phyloP scores from a whole-genome alignment of 1,140 invertebrate genomes.

The Pantala flavescens region DNA sequence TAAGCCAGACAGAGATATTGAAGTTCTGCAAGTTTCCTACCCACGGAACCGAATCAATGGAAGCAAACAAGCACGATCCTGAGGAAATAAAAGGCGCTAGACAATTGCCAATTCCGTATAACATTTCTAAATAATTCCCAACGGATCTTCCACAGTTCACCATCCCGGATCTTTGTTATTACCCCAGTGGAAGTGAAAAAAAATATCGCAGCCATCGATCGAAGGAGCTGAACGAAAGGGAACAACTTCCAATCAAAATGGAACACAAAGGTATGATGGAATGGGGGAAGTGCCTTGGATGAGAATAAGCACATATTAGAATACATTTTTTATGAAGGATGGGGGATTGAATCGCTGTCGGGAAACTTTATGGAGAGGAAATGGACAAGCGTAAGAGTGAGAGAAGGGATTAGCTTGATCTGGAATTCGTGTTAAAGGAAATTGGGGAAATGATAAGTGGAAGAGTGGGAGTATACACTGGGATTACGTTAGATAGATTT shows the following conservation, averaged over 20 bases:
- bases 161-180: too few species aligned
- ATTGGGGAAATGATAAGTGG: neutral
- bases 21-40: too few species aligned
- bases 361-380: slow-evolving; percentile 6
- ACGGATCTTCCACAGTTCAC: too few species aligned
- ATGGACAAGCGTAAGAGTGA: neutral
- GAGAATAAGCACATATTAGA: neutral
- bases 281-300: neutral
- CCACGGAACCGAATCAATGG: too few species aligned
- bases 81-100: too few species aligned
- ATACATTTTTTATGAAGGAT: slow-evolving; percentile 5
- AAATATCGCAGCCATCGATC: neutral
- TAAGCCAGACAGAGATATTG: too few species aligned
- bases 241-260: slow-evolving; percentile 10
- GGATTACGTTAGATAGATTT: too few species aligned
- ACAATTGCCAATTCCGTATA: too few species aligned
- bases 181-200: too few species aligned
- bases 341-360: neutral
- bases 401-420: neutral
- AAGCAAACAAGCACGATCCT: too few species aligned
- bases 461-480: neutral
- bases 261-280: neutral
- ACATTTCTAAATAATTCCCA: too few species aligned
- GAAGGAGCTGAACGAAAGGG: neutral
- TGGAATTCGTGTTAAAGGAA: slow-evolving; percentile 1